Base-by-base conservation (phyloP, 2,888 invertebrate species). In the Tetragonula carbonaria region DNA sequence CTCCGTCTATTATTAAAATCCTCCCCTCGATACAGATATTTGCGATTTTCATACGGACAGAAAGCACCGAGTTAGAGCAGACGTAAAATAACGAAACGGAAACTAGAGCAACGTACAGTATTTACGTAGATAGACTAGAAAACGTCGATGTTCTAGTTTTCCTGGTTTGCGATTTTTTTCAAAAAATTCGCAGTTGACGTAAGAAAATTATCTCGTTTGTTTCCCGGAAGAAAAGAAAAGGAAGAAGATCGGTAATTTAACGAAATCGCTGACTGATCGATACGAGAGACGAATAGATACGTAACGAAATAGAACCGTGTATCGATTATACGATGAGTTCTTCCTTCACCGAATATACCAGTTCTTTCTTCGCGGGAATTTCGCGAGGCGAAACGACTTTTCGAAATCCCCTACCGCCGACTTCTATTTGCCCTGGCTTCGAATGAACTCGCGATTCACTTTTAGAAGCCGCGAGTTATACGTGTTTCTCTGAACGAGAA, bases 301-400 rank as follows among this genome's bases (percentile, higher is more conserved):
- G 73, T 77, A 70, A 50, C 38, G 51, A 13, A 51, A 67, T 23
- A 72, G 63, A 28, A 50, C 11, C 23, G 65, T 59, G 62, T 75
- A 85, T 86, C 79, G 87, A 87, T 86, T 79, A 66, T 33, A 4
- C 13, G 67, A 73, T 16, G 63, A 5, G 53, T 70, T 53, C 45
- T 45, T 33, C 62, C 63, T 28, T 50, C 33, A 74, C 16, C 14
- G 50, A 74, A 72, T 6, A 63, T 51, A 66, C 51, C 51, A 51
- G 33, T 45, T 65, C 53, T 57, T 68, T 76, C 59, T 53, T 67
- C 38, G n/a, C 23, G 57, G 51, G 76, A 87, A 74, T 86, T 78
- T 68, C 78, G 53, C 78, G 65, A 67, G 59, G 23, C 28, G 68
- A 55, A 28, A 78, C 76, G 74, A 57, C 68, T 74, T 45, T 45